Evolutionary conservation across 2,888 invertebrate species (phyloP).

Genomic region (Athrips mouffetella): DNA sequence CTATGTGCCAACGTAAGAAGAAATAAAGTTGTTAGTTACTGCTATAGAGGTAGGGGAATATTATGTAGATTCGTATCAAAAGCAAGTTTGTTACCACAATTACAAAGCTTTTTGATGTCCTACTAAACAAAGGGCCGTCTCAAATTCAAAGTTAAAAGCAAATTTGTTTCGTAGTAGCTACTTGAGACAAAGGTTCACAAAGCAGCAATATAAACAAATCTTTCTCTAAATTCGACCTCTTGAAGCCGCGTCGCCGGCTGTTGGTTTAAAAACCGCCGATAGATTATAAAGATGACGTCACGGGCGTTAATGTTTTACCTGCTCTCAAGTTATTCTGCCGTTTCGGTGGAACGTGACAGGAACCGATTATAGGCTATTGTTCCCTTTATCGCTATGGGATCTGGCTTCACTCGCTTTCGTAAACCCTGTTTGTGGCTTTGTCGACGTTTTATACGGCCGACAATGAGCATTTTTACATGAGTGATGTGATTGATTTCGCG

Average conservation of each 20-base stretch:
- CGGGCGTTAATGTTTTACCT: slow-evolving; percentile 29
- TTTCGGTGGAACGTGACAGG: slow-evolving; percentile 52
- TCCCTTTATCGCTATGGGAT: slow-evolving; percentile 44
- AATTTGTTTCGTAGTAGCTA: too few relatives aligned
- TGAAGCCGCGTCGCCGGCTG: not conserved
- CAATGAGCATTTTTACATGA: not conserved
- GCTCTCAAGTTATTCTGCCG: slow-evolving; percentile 26
- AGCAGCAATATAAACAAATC: too few relatives aligned
- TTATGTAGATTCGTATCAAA: too few relatives aligned
- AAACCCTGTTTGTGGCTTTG: slow-evolving; percentile 31
- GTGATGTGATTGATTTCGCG: too few relatives aligned
- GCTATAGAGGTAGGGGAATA: too few relatives aligned
- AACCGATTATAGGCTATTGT: slow-evolving; percentile 60
- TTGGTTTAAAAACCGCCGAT: not conserved
- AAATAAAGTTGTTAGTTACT: too few relatives aligned
- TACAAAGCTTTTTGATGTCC: too few relatives aligned
- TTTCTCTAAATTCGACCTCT: not conserved
- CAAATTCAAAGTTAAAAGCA: too few relatives aligned
- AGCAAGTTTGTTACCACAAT: too few relatives aligned
- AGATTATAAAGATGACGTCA: slow-evolving; percentile 18
- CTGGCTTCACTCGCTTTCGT: slow-evolving; percentile 13
- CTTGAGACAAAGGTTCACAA: too few relatives aligned
- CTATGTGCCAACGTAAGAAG: too few relatives aligned
- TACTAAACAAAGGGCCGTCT: too few relatives aligned
- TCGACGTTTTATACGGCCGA: slow-evolving; percentile 26